These are phyloP conservation scores for Limenitis camilla DNA, from an alignment of 2,888 invertebrate species.

Conservation along the genomic window DNA sequence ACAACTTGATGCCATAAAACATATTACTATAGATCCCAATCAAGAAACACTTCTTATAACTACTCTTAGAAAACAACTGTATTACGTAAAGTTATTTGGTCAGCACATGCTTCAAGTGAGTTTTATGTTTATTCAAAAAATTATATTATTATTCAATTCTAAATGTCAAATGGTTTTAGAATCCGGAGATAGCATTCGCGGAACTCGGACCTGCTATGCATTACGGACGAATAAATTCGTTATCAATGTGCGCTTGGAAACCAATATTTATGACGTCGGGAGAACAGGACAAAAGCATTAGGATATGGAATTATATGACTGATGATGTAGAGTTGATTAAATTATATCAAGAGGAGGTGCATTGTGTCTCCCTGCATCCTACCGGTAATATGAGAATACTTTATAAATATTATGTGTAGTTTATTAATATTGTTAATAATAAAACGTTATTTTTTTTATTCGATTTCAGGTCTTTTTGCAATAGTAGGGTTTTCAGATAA, in stretches of 20 bases:
- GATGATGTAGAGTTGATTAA: slow-evolving; percentile 85
- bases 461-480: slow-evolving; percentile 82
- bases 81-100: slow-evolving; percentile 79
- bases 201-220: slow-evolving; percentile 85
- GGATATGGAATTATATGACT: slow-evolving; percentile 94
- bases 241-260: slow-evolving; percentile 92
- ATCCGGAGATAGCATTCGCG: slow-evolving; percentile 75
- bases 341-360: slow-evolving; percentile 88
- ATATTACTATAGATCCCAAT: slow-evolving; percentile 74
- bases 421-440: neutral
- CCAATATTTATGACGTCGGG: slow-evolving; percentile 90
- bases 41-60: slow-evolving; percentile 78
- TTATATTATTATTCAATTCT: neutral
- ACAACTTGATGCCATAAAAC: slow-evolving; percentile 68
- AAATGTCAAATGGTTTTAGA: slow-evolving; percentile 38
- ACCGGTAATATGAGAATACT: slow-evolving; percentile 49
- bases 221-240: slow-evolving; percentile 84
- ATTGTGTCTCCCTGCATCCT: slow-evolving; percentile 83
- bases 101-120: slow-evolving; percentile 69
- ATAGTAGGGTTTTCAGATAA: slow-evolving; percentile 94
- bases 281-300: slow-evolving; percentile 85
- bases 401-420: neutral
- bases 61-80: slow-evolving; percentile 81
- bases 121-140: too few relatives aligned
- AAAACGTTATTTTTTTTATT: neutral